A percentile compares a stretch with the other conserved stretches of the same genome.
These are phyloP conservation scores for Carettochelys insculpta DNA, from an alignment of 2,113 vertebrate genomes.

Conservation along the genomic window DNA sequence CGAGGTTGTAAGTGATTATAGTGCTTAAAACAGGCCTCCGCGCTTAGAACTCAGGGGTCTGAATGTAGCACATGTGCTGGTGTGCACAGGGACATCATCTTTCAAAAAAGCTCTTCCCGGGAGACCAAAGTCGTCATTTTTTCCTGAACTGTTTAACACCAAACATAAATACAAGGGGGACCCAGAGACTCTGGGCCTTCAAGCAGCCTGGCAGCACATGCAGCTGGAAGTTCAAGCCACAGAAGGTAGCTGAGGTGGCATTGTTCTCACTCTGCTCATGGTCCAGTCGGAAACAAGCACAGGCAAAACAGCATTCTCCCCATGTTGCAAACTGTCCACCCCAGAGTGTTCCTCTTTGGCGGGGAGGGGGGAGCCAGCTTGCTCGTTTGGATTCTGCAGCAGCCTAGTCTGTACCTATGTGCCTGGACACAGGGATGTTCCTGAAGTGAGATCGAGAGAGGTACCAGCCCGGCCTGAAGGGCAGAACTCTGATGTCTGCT, in stretches of 20 bases:
- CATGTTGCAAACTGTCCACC: not conserved
- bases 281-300: accelerated
- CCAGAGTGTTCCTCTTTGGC: not conserved
- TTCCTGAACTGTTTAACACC: conserved; percentile 18
- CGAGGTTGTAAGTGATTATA: conserved; percentile 18
- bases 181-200: not conserved
- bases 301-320: not conserved
- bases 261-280: accelerated
- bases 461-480: not conserved
- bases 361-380: not conserved
- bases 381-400: no score
- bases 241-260: accelerated
- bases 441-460: not conserved
- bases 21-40: not conserved
- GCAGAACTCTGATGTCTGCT: not conserved
- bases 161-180: not conserved
- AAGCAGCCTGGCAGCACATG: no score
- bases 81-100: not conserved
- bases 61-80: not conserved
- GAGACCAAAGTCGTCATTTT: conserved; percentile 7
- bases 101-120: not conserved
- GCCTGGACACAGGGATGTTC: not conserved
- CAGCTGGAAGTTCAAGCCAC: not conserved
- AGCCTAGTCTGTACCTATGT: not conserved
- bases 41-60: not conserved